phyloP scores from a whole-genome alignment of 2,888 invertebrate genomes.

The Luperina nickerlii region DNA sequence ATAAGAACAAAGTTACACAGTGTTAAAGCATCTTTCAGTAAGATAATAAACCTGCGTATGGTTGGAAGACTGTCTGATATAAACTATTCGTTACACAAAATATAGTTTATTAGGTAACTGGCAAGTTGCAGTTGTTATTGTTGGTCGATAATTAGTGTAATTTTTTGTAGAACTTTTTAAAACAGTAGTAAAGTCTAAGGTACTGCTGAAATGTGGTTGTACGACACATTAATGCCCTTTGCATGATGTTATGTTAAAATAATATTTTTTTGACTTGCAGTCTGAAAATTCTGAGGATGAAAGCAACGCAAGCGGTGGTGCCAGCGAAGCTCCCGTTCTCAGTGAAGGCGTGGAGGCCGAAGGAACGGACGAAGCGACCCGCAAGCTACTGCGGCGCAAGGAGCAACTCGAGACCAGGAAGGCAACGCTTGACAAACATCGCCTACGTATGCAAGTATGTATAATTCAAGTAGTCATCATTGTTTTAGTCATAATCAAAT shows the following conservation, averaged over 20 bases:
- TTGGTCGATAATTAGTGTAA: conserved; percentile 18
- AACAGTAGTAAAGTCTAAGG: neutral
- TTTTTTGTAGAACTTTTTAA: neutral
- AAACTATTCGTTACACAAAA: conserved; percentile 15
- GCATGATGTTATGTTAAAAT: neutral
- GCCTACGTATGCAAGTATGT: conserved; percentile 85
- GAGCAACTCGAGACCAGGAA: conserved; percentile 85
- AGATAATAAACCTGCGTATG: neutral
- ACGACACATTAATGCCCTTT: neutral
- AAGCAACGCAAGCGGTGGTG: conserved; percentile 72
- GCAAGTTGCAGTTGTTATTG: neutral
- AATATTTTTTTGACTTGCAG: conserved; percentile 68
- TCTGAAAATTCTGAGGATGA: conserved; percentile 85
- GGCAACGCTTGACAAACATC: conserved; percentile 83
- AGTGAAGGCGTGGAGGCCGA: conserved; percentile 78
- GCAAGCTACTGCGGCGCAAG: conserved; percentile 82
- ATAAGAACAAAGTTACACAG: neutral
- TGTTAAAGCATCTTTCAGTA: neutral
- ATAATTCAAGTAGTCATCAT: neutral
- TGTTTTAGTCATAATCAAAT: neutral
- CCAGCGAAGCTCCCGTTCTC: conserved; percentile 86
- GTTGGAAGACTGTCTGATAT: neutral
- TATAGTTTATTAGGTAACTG: conserved; percentile 6
- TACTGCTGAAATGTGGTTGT: neutral
- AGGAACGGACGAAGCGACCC: conserved; percentile 87